Evolutionary conservation across 2,888 invertebrate genomes (phyloP).

Genomic region (Molanna angustata): DNA sequence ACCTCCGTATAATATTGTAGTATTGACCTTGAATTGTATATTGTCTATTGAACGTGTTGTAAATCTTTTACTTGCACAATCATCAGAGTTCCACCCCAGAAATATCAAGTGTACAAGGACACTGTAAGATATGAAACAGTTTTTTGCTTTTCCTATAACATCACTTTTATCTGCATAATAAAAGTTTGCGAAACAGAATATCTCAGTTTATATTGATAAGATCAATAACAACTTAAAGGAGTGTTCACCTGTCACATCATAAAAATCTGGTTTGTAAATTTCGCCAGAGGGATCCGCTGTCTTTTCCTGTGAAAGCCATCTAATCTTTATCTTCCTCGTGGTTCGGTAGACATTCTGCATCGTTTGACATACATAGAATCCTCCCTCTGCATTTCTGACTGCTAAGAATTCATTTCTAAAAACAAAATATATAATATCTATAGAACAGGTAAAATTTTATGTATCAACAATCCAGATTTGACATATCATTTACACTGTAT

Average conservation of each 20-base stretch:
- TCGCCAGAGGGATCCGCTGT: slow-evolving; percentile 59
- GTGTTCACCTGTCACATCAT: slow-evolving; percentile 73
- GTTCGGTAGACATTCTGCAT: slow-evolving; percentile 88
- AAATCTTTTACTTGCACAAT: too few relatives aligned
- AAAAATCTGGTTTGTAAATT: slow-evolving; percentile 86
- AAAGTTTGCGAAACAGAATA: background rate
- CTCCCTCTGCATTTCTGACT: slow-evolving; percentile 85
- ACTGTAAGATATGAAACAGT: too few relatives aligned
- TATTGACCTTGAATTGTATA: too few relatives aligned
- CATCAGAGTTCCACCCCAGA: too few relatives aligned
- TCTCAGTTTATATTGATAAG: background rate
- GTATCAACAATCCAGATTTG: too few relatives aligned
- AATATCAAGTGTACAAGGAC: too few relatives aligned
- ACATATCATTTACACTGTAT: too few relatives aligned
- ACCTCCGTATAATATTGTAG: too few relatives aligned
- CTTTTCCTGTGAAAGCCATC: slow-evolving; percentile 83
- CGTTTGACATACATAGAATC: slow-evolving; percentile 85
- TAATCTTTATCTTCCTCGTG: slow-evolving; percentile 81
- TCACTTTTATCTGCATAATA: too few relatives aligned
- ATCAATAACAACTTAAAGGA: background rate
- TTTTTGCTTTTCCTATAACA: too few relatives aligned
- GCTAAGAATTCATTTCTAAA: slow-evolving; percentile 82
- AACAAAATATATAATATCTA: slow-evolving; percentile 23
- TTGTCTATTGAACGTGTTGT: too few relatives aligned
- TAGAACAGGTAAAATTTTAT: too few relatives aligned